A percentile compares a stretch with the other conserved stretches of the same genome.
These are phyloP conservation scores for Tanypteryx hageni DNA, from an alignment of 2,888 invertebrate species.

Conservation along the genomic window DNA sequence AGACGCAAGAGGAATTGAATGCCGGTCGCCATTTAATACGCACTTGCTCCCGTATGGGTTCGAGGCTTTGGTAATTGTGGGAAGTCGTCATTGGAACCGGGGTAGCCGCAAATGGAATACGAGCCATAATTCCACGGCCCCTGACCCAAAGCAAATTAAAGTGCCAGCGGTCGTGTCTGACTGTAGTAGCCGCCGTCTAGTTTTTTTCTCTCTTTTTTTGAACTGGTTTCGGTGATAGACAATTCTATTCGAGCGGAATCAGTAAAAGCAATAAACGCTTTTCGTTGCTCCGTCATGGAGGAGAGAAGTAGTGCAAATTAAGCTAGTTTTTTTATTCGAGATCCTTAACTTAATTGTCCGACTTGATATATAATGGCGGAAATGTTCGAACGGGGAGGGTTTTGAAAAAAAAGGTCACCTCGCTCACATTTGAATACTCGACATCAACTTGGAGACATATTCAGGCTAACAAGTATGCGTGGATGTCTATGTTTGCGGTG, in stretches of 20 bases:
- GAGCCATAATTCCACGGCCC: constrained; percentile 34
- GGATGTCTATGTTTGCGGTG: background rate
- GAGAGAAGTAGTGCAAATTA: background rate
- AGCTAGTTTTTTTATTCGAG: background rate
- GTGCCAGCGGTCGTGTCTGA: constrained; percentile 17
- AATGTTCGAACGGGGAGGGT: background rate
- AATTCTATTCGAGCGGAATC: constrained; percentile 7
- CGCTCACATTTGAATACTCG: background rate
- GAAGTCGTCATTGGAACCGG: background rate
- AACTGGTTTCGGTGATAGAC: background rate
- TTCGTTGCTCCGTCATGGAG: background rate
- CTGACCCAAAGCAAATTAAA: constrained; percentile 41
- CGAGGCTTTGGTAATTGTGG: constrained; percentile 48
- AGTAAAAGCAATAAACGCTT: constrained; percentile 11
- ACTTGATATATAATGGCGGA: background rate
- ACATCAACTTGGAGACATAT: background rate
- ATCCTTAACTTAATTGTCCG: background rate
- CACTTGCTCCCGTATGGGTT: background rate
- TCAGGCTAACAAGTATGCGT: background rate
- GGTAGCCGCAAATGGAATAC: constrained; percentile 53
- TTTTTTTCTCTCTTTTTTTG: background rate
- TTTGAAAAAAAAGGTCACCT: background rate
- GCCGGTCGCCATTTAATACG: constrained; percentile 33
- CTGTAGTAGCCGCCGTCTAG: background rate
- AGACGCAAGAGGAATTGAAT: constrained; percentile 22